Evolutionary conservation across 2,888 invertebrate genomes (phyloP).

Genomic region (Pristionchus mayeri): DNA sequence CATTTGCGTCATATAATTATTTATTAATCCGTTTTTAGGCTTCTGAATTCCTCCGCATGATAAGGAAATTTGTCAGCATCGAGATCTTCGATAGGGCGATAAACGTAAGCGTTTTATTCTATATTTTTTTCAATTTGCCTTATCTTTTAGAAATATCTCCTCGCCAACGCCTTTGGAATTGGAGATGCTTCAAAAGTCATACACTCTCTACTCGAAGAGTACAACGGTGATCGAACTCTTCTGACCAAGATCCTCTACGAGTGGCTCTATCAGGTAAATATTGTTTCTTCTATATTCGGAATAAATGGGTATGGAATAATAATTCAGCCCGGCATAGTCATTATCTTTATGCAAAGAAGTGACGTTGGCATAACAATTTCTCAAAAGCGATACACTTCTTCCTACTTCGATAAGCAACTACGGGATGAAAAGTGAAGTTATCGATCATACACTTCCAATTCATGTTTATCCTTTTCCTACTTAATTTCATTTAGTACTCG

Average conservation of each 20-base stretch:
- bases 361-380: background rate
- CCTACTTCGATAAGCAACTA: background rate
- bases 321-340: background rate
- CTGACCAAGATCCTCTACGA: background rate
- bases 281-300: background rate
- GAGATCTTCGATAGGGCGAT: background rate
- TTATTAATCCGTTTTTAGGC: background rate
- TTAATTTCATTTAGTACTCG: no score
- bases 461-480: no score
- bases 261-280: conserved; percentile 3
- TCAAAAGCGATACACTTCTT: background rate
- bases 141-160: background rate
- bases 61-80: background rate
- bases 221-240: background rate
- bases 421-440: no score
- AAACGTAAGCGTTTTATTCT: background rate
- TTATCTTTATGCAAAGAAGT: background rate
- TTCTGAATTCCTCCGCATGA: background rate
- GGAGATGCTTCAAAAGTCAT: background rate
- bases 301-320: background rate
- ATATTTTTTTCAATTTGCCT: background rate
- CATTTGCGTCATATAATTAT: background rate
- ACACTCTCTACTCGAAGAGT: background rate
- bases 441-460: no score
- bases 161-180: background rate